A percentile compares a stretch with the other conserved stretches of the same genome.
These are phyloP conservation scores for Lasioglossum malachurum DNA, from an alignment of 2,888 invertebrate species.

Conservation along the genomic window DNA sequence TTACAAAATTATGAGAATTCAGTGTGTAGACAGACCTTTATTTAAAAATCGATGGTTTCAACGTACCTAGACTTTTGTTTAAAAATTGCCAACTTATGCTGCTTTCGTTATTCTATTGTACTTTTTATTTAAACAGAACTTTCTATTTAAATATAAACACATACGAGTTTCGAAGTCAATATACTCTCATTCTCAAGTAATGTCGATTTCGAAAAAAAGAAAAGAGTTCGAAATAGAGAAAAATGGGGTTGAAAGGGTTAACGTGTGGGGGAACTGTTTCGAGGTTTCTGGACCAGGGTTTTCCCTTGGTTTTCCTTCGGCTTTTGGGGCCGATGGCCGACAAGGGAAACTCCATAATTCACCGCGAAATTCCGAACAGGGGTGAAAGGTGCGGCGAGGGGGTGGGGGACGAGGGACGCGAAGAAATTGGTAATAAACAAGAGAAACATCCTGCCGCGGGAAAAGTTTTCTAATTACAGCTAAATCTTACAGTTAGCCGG, in stretches of 20 bases:
- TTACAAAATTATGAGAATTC: too few species aligned
- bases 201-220: background rate
- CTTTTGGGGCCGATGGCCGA: background rate
- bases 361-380: background rate
- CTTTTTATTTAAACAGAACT: too few species aligned
- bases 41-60: too few species aligned
- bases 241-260: background rate
- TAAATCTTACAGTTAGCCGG: conserved; percentile 34
- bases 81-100: background rate
- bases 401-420: background rate
- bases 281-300: background rate
- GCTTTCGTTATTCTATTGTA: background rate
- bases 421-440: conserved; percentile 41
- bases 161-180: background rate
- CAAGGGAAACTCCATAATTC: conserved; percentile 3
- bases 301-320: background rate
- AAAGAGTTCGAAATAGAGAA: background rate
- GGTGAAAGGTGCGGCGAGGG: background rate
- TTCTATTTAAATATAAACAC: background rate
- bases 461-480: conserved; percentile 54
- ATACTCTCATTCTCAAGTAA: too few species aligned
- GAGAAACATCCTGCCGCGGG: conserved; percentile 13
- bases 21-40: background rate
- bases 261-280: background rate
- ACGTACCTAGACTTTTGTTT: too few species aligned